Base-by-base conservation (phyloP, 2,113 vertebrate species). In the Typhlomys cinereus region DNA sequence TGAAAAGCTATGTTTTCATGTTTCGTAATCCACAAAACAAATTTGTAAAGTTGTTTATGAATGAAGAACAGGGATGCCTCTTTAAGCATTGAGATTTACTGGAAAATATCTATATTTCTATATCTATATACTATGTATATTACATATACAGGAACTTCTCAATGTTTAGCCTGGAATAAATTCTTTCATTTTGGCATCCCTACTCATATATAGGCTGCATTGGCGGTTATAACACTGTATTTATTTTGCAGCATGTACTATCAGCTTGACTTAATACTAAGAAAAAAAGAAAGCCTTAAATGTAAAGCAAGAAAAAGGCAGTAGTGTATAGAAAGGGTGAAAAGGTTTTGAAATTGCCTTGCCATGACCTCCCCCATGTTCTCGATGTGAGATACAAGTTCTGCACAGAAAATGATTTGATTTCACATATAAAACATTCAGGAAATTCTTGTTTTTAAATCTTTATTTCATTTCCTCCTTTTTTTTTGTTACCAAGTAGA, bases 371-470 rank as follows among this genome's bases (percentile, higher is more conserved):
- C 34, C 25, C 18, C 21, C 52, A 52, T 57, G 3, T 85, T 76
- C 61, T 59, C 85, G 20, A 61, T 89, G n/a, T 41, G 29, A 94
- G 18, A 8, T 2, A 6, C 10, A 70, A 34, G 6, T 85, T 92
- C 39, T 79, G 15, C 27, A 7, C 76, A 80, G 81, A 74, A 76
- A 84, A 70, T 70, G 0, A 81, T 73, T 27, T 61, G 18, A n/a
- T 59, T 67, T 75, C 44, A 83, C 25, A 89, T 39, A 84, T 39
- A 91, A 94, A 87, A 75, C 36, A 2, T 44, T 81, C n/a, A 50
- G 34, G 29, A 2, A 18, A 18, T 91, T 92, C 59, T 85, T 54
- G 11, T 88, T 17, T 29, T 85, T 88, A 7, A 41, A 41, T 75
- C 69, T 93, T 82, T 75, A 75, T 66, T 85, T 93, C 2, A 52